Percentiles rank a stretch among this genome's conserved stretches.
phyloP scores from a whole-genome alignment of 1,140 invertebrate species.

The Artemia franciscana region DNA sequence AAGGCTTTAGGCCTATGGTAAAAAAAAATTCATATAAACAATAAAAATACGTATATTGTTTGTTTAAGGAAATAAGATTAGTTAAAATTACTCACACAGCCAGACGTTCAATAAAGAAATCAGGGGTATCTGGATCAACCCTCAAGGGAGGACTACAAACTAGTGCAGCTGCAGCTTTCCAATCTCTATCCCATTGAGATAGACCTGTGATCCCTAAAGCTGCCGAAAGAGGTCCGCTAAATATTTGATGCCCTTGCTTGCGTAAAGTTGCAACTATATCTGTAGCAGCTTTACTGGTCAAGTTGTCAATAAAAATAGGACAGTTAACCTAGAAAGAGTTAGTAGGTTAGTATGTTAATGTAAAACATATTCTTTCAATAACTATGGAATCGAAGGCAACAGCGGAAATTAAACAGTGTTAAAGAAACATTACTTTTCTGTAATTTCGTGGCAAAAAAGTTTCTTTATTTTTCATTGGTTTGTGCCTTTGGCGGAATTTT shows the following conservation, averaged over 20 bases:
- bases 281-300: constrained; percentile 45
- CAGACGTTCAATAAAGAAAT: constrained; percentile 54
- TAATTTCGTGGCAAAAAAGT: too few relatives aligned
- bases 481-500: too few relatives aligned
- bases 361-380: too few relatives aligned
- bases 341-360: too few relatives aligned
- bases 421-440: too few relatives aligned
- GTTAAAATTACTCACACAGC: constrained; percentile 60
- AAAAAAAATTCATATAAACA: too few relatives aligned
- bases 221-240: constrained; percentile 54
- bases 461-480: too few relatives aligned
- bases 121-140: constrained; percentile 50
- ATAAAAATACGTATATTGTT: too few relatives aligned
- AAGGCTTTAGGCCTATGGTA: too few relatives aligned
- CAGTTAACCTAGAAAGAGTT: constrained; percentile 31
- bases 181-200: constrained; percentile 28
- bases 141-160: constrained; percentile 57
- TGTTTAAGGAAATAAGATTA: too few relatives aligned
- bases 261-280: constrained; percentile 32
- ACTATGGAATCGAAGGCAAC: too few relatives aligned
- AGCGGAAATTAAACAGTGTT: too few relatives aligned
- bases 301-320: constrained; percentile 47
- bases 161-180: constrained; percentile 34
- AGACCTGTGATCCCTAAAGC: constrained; percentile 31
- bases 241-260: constrained; percentile 29